These are phyloP conservation scores for Tachuris rubrigastra DNA, from an alignment of 2,113 vertebrate genomes.

Conservation along the genomic window DNA sequence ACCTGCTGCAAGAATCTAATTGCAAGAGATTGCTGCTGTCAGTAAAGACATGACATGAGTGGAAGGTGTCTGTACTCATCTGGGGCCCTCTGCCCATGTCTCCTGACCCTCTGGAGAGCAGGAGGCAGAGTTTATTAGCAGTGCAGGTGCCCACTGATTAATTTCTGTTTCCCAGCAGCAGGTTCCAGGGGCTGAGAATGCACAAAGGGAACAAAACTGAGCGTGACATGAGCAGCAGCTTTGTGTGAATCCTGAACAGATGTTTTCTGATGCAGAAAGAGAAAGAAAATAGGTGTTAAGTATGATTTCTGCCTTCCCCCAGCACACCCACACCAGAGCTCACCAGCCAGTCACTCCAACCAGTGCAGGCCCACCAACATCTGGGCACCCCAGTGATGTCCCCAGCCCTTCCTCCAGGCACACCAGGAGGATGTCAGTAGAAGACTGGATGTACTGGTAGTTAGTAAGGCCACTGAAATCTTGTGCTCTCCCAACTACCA, in stretches of 20 bases:
- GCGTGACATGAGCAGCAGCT: not conserved
- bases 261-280: not conserved
- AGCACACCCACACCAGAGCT: not conserved
- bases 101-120: not conserved
- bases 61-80: not conserved
- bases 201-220: not conserved
- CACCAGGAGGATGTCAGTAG: not conserved
- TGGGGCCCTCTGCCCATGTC: not conserved
- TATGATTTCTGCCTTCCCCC: not conserved
- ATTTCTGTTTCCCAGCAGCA: conserved; percentile 13
- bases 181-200: not conserved
- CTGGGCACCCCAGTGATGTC: not conserved
- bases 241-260: not conserved
- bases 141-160: conserved; percentile 9
- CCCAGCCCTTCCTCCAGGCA: not conserved
- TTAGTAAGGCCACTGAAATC: not conserved
- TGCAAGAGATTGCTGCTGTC: conserved; percentile 39
- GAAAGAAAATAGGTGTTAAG: not conserved
- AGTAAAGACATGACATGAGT: not conserved
- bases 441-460: not conserved
- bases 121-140: conserved; percentile 25
- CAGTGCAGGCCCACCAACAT: not conserved
- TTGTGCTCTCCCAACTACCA: not conserved
- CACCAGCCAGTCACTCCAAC: not conserved
- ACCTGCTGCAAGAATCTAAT: conserved; percentile 59